Evolutionary conservation across 2,797 vertebrate genomes (phyloP).

Genomic region (Mus spretus): DNA sequence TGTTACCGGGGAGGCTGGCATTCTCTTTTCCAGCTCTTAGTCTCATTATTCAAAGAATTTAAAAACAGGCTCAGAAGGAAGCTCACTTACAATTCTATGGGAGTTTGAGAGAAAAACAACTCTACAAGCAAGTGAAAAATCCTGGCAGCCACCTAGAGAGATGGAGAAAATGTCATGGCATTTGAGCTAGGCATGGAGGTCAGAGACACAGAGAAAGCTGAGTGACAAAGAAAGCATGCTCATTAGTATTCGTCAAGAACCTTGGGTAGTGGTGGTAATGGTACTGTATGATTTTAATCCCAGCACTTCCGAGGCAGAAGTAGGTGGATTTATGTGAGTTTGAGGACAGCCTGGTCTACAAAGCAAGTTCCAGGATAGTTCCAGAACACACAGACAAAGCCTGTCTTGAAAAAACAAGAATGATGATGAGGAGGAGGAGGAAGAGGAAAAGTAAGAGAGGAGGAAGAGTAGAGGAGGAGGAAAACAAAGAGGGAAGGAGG

Average conservation of each 20-base stretch:
- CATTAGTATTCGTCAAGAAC: neutral
- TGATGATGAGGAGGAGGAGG: neutral
- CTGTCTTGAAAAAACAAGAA: neutral
- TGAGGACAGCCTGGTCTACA: neutral
- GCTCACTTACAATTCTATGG: neutral
- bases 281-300: neutral
- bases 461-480: too few species aligned
- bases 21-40: neutral
- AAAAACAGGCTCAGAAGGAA: neutral
- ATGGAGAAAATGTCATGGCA: neutral
- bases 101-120: neutral
- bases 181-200: neutral
- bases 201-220: neutral
- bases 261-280: neutral
- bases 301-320: neutral
- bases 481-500: neutral
- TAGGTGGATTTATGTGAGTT: neutral
- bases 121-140: neutral
- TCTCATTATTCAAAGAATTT: neutral
- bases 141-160: neutral
- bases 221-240: neutral
- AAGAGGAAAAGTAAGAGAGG: too few species aligned
- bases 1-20: too few species aligned
- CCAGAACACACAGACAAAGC: neutral
- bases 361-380: neutral